phyloP scores from a whole-genome alignment of 2,113 vertebrate species.

The Myanophis thanlyinensis region DNA sequence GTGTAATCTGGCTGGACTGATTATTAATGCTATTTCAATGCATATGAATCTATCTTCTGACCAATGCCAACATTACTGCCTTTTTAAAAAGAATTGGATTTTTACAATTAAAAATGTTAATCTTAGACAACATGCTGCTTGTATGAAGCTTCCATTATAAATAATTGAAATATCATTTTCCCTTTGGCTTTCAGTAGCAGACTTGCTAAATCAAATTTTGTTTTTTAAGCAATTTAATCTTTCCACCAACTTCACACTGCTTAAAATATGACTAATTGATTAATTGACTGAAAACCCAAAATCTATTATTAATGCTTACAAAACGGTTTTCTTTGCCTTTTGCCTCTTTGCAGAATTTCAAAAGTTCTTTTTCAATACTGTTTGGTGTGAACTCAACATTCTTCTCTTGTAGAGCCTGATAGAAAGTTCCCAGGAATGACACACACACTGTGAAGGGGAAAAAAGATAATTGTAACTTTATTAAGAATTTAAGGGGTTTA shows the following conservation, averaged over 20 bases:
- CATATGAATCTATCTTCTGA: neutral
- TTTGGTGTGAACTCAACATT: slow-evolving; percentile 78
- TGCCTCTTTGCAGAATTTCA: slow-evolving; percentile 83
- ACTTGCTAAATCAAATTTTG: neutral
- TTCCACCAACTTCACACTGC: neutral
- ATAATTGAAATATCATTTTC: neutral
- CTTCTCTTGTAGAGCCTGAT: slow-evolving; percentile 83
- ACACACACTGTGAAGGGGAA: slow-evolving; percentile 83
- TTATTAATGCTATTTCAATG: neutral
- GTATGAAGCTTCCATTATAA: neutral
- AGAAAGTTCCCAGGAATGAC: slow-evolving; percentile 88
- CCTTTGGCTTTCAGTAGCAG: neutral
- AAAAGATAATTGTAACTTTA: neutral
- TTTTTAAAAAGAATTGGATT: neutral
- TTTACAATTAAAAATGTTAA: neutral
- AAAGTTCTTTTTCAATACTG: slow-evolving; percentile 84
- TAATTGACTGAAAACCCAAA: neutral
- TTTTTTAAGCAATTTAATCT: neutral
- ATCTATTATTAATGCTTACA: slow-evolving; percentile 70
- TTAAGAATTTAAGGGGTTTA: neutral
- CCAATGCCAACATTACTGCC: no score
- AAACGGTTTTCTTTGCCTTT: slow-evolving; percentile 96
- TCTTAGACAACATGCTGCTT: neutral
- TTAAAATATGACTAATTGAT: slow-evolving; percentile 8
- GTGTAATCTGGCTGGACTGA: neutral